Base-by-base conservation (phyloP, 2,113 vertebrate species). In the Bos indicus region DNA sequence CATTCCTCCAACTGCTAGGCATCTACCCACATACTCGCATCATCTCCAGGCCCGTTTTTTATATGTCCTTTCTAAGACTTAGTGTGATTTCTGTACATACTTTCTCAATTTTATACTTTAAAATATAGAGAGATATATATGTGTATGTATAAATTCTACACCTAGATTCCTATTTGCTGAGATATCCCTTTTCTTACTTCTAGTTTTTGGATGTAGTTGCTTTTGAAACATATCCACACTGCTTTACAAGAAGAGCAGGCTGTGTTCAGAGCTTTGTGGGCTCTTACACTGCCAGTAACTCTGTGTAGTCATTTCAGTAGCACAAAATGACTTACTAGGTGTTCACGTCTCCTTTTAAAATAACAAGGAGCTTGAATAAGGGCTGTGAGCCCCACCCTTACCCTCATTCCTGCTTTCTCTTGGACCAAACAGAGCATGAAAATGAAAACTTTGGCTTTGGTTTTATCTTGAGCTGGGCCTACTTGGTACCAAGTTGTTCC, bases 1-100 rank as follows among this genome's bases (percentile, higher is more conserved):
- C 99, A 99, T 88, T 98, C 99, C 40, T 99, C 99, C 74, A 98
- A 94, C 91, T 99, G 99, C 98, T 99, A 98, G 95, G 85, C 81
- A 2, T 14, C 83, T n/a, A 57, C 57, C n/a, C 59, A 46, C 91
- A 16, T 2, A 4, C 30, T 30, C 5, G 26, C 6, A 3, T 36
- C 88, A 86, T 87, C 3, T 54, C 84, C 71, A 8, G 57, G 78
- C 60, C 96, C 19, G 5, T 64, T 13, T 98, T 98, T 97, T 94
- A 98, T 97, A 95, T 97, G 54, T 97, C 78, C 97, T 97, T 96
- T 88, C 84, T 95, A 94, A 93, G 56, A 93, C 36, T 90, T 97
- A 96, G 88, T 40, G 67, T 96, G 57, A 62, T 90, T 97, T 98
- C 97, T 98, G 97, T 98, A 98, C 54, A 98, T 97, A 98, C 62